phyloP scores from a whole-genome alignment of 2,888 invertebrate genomes.

The Capitulum mitella region DNA sequence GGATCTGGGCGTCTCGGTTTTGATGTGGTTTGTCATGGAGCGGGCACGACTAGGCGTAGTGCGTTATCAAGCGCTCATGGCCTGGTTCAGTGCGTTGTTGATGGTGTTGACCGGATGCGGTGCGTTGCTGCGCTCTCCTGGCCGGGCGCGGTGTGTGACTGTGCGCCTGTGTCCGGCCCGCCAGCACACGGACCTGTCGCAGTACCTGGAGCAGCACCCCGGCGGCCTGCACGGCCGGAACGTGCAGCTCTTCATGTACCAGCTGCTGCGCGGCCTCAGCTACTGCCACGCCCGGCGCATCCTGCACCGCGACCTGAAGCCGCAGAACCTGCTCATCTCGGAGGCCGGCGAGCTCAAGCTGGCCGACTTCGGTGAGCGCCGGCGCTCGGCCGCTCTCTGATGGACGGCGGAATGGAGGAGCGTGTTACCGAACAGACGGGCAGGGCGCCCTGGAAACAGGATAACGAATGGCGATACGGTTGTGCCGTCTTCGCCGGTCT shows the following conservation, averaged over 20 bases:
- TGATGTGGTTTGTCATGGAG: too few species aligned
- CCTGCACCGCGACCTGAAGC: slow-evolving; percentile 94
- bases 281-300: slow-evolving; percentile 96
- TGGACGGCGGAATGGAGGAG: too few species aligned
- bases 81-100: too few species aligned
- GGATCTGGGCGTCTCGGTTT: too few species aligned
- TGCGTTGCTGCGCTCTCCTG: slow-evolving; percentile 30
- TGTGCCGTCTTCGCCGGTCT: too few species aligned
- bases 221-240: slow-evolving; percentile 91
- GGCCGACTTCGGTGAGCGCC: slow-evolving; percentile 73
- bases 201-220: slow-evolving; percentile 94
- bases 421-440: too few species aligned
- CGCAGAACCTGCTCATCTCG: slow-evolving; percentile 95
- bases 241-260: slow-evolving; percentile 92
- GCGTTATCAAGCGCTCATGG: too few species aligned
- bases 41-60: too few species aligned
- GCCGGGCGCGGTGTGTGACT: not conserved
- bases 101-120: not conserved
- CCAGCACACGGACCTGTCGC: slow-evolving; percentile 94
- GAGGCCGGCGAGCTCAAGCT: slow-evolving; percentile 94
- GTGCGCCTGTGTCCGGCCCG: slow-evolving; percentile 38
- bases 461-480: too few species aligned
- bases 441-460: too few species aligned
- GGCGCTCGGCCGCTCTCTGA: too few species aligned
- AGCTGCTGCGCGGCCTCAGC: slow-evolving; percentile 86